Evolutionary conservation across 2,888 invertebrate genomes (phyloP).

Genomic region (Crioceris asparagi): DNA sequence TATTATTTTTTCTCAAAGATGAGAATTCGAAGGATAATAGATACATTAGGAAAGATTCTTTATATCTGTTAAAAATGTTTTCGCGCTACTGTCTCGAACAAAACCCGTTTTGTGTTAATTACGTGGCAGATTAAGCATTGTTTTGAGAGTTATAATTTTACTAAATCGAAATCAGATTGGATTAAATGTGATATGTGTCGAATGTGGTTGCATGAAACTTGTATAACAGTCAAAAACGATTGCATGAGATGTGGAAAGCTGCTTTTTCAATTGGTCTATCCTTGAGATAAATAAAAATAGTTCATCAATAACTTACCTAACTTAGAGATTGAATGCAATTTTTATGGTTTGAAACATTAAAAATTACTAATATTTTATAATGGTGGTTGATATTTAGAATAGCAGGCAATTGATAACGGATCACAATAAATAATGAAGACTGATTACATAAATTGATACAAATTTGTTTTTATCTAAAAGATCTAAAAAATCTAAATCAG

Average conservation of each 20-base stretch:
- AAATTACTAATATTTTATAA: background rate
- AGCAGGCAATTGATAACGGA: no score
- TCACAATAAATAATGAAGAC: no score
- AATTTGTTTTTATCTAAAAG: no score
- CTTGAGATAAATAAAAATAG: background rate
- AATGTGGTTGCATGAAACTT: background rate
- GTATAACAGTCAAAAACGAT: background rate
- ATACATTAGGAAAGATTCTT: no score
- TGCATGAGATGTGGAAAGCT: background rate
- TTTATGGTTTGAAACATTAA: background rate
- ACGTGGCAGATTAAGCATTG: no score
- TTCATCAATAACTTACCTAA: background rate
- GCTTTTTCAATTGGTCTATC: background rate
- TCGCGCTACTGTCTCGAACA: no score
- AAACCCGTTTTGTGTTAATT: no score
- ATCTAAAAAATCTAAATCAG: no score
- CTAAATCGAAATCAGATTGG: slow-evolving; percentile 1
- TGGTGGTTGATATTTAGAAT: background rate
- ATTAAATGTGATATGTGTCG: background rate
- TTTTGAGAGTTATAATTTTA: background rate
- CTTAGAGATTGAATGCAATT: background rate
- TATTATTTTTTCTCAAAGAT: no score
- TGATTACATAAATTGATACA: no score
- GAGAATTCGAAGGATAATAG: no score
- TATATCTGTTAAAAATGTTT: no score